These are phyloP conservation scores for Cololabis saira DNA, from an alignment of 2,113 vertebrate species.

Conservation along the genomic window DNA sequence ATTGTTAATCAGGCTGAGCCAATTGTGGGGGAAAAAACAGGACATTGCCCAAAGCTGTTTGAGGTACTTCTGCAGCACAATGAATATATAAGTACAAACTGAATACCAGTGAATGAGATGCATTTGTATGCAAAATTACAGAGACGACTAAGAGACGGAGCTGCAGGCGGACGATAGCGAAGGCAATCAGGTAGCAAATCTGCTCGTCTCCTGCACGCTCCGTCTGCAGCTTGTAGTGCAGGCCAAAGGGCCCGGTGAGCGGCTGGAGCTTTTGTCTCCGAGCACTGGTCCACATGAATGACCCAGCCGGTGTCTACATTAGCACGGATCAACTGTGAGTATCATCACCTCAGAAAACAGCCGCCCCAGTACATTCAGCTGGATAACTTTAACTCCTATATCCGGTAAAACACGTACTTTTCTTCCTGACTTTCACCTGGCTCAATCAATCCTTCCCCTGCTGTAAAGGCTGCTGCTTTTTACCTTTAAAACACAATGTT, in stretches of 20 bases:
- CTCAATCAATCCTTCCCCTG: slow-evolving; percentile 53
- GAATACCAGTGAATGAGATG: slow-evolving; percentile 54
- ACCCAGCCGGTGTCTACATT: slow-evolving; percentile 67
- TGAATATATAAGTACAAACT: slow-evolving; percentile 51
- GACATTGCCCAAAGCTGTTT: slow-evolving; percentile 32
- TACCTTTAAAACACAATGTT: slow-evolving; percentile 30
- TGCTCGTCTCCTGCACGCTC: slow-evolving; percentile 41
- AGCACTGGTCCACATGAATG: slow-evolving; percentile 71
- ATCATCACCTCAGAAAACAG: slow-evolving; percentile 52
- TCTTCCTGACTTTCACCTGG: slow-evolving; percentile 39
- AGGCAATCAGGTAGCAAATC: slow-evolving; percentile 71
- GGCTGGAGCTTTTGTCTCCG: slow-evolving; percentile 64
- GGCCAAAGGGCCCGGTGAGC: slow-evolving; percentile 36
- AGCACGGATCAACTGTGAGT: slow-evolving; percentile 63
- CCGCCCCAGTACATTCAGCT: slow-evolving; percentile 37
- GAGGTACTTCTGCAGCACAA: slow-evolving; percentile 23
- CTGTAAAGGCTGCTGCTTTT: slow-evolving; percentile 29
- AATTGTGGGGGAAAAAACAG: neutral
- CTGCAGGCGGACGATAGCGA: slow-evolving; percentile 56
- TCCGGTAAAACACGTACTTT: slow-evolving; percentile 30
- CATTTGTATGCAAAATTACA: slow-evolving; percentile 71
- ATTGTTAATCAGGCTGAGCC: no score
- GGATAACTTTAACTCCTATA: slow-evolving; percentile 56
- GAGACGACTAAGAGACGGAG: slow-evolving; percentile 46
- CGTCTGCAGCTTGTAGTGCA: slow-evolving; percentile 8